phyloP scores from a whole-genome alignment of 2,888 invertebrate genomes.

The Drosophila antonietae region DNA sequence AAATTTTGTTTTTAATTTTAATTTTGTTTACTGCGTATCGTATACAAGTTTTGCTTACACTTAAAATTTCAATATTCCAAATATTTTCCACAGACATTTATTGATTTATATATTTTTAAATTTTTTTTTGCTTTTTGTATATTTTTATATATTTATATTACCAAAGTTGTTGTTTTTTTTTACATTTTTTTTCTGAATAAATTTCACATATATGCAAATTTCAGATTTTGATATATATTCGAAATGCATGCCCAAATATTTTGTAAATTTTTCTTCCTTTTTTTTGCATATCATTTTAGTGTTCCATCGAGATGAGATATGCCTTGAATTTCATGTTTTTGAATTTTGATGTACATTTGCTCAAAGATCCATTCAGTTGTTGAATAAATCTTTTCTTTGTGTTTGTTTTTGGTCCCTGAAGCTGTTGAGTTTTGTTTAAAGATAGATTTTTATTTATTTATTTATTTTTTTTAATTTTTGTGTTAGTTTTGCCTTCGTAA shows the following conservation, averaged over 20 bases:
- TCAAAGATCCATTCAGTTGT: constrained; percentile 44
- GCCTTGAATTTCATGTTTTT: constrained; percentile 39
- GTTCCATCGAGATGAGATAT: constrained; percentile 55
- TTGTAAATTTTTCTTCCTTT: constrained; percentile 19
- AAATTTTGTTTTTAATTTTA: constrained; percentile 30
- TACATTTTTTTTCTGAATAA: constrained; percentile 23
- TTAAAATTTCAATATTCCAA: constrained; percentile 38
- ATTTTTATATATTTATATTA: constrained; percentile 30
- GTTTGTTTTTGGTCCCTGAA: constrained; percentile 82
- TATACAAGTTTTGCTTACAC: constrained; percentile 67
- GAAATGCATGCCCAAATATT: constrained; percentile 60
- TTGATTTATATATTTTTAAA: constrained; percentile 17
- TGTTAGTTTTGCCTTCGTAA: constrained; percentile 51
- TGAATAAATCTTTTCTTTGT: constrained; percentile 26
- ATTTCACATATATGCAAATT: constrained; percentile 34
- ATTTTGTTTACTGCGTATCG: constrained; percentile 65
- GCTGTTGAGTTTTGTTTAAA: constrained; percentile 79
- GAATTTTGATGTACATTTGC: constrained; percentile 40
- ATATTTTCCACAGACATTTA: constrained; percentile 47
- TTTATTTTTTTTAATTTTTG: constrained; percentile 19
- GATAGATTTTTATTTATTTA: constrained; percentile 72
- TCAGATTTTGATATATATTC: constrained; percentile 39
- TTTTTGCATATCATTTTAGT: constrained; percentile 31
- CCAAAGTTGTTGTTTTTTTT: constrained; percentile 45
- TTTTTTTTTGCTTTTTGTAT: neutral